phyloP scores from a whole-genome alignment of 1,140 invertebrate species.

The Aplysia californica region DNA sequence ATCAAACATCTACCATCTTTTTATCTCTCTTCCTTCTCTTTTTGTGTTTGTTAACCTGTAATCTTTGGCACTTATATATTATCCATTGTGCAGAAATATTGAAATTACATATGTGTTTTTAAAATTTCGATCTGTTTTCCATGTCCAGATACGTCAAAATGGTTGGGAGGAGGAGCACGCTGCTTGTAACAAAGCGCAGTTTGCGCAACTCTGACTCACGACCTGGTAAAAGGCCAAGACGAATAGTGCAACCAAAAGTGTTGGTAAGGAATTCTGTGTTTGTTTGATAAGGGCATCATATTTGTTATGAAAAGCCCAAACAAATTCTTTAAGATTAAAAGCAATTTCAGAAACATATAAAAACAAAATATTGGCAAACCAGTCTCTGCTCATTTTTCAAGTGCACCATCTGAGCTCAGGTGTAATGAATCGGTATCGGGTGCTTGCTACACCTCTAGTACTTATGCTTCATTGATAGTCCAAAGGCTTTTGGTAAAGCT shows the following conservation, averaged over 20 bases:
- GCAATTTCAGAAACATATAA: not conserved
- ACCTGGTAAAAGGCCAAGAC: not conserved
- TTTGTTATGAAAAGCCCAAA: not conserved
- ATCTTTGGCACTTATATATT: too few relatives aligned
- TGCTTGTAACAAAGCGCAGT: slow-evolving; percentile 19
- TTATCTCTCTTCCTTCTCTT: not conserved
- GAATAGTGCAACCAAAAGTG: slow-evolving; percentile 23
- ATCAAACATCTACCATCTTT: not conserved
- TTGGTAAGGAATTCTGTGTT: slow-evolving; percentile 1
- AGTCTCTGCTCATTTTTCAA: not conserved
- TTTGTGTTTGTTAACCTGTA: too few relatives aligned
- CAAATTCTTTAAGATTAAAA: not conserved
- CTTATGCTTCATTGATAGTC: too few relatives aligned
- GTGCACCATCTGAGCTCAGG: too few relatives aligned
- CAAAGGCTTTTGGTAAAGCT: too few relatives aligned
- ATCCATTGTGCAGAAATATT: too few relatives aligned
- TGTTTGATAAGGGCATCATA: not conserved
- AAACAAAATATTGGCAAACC: not conserved
- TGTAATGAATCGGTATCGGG: not conserved
- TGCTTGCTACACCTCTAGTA: too few relatives aligned
- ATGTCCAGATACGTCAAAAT: not conserved
- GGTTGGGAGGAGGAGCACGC: slow-evolving; percentile 1
- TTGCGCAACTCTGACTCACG: slow-evolving; percentile 1
- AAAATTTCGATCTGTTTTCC: not conserved
- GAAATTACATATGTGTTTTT: not conserved